phyloP scores from a whole-genome alignment of 2,888 invertebrate genomes.

The Lordiphosa fenestrarum region DNA sequence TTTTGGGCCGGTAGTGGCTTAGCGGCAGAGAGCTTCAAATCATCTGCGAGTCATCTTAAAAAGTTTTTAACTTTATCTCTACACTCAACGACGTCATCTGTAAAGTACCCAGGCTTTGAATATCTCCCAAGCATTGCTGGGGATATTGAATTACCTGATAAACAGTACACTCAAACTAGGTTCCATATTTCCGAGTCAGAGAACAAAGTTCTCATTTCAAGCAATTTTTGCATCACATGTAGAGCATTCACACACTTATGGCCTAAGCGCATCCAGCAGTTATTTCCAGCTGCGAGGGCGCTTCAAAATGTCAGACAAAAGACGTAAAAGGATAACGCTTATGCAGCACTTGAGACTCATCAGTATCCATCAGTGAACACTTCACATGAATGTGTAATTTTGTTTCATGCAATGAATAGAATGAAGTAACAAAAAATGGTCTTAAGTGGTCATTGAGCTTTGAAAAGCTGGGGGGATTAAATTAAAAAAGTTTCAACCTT shows the following conservation, averaged over 20 bases:
- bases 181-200: no score
- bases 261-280: background rate
- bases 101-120: no score
- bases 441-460: constrained; percentile 32
- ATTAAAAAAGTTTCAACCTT: constrained; percentile 18
- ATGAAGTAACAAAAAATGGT: constrained; percentile 20
- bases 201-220: no score
- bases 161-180: no score
- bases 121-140: no score
- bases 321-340: constrained; percentile 32
- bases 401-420: constrained; percentile 24
- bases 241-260: constrained; percentile 1
- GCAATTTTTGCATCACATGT: no score
- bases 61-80: no score
- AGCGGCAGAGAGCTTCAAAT: no score
- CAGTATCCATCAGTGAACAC: constrained; percentile 16
- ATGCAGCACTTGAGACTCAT: constrained; percentile 35
- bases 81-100: no score
- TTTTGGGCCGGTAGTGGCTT: no score
- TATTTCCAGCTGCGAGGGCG: background rate
- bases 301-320: constrained; percentile 5
- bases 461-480: constrained; percentile 1
- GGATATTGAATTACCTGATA: no score
- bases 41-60: no score
- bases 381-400: constrained; percentile 37